A percentile compares a stretch with the other conserved stretches of the same genome.
These are phyloP conservation scores for Artibeus lituratus DNA, from an alignment of 2,797 vertebrate species.

Conservation along the genomic window DNA sequence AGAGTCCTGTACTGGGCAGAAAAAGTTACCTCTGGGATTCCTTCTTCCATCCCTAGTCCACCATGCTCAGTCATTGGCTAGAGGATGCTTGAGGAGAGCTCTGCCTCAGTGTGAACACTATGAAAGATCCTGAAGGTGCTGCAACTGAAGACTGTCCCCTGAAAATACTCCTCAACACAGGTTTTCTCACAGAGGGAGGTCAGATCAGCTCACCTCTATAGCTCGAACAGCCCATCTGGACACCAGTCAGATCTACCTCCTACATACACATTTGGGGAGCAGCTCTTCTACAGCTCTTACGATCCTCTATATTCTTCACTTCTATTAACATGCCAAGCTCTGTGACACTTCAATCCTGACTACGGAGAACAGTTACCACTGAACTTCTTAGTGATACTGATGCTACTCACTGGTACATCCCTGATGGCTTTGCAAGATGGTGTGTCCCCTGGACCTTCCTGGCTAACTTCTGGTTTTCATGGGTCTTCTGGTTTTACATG, in stretches of 20 bases:
- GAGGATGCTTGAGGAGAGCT: not conserved
- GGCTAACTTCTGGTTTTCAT: not conserved
- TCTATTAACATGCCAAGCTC: not conserved
- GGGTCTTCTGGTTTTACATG: not conserved
- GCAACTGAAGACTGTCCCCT: no score
- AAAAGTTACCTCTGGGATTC: no score
- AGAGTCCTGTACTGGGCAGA: not conserved
- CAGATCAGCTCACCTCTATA: not conserved
- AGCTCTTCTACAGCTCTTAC: not conserved
- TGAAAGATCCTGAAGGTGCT: not conserved
- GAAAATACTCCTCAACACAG: no score
- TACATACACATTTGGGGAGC: fast-evolving
- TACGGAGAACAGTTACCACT: not conserved
- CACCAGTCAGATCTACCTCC: no score
- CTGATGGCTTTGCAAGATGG: not conserved
- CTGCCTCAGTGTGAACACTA: not conserved
- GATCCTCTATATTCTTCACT: not conserved
- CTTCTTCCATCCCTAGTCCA: no score
- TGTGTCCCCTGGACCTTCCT: not conserved
- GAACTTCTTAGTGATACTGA: not conserved
- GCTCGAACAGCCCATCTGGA: fast-evolving
- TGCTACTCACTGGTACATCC: not conserved
- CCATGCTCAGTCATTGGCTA: not conserved
- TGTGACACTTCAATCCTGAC: not conserved
- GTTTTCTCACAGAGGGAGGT: not conserved